phyloP scores from a whole-genome alignment of 2,797 vertebrate species.

The Cyclopterus lumpus region DNA sequence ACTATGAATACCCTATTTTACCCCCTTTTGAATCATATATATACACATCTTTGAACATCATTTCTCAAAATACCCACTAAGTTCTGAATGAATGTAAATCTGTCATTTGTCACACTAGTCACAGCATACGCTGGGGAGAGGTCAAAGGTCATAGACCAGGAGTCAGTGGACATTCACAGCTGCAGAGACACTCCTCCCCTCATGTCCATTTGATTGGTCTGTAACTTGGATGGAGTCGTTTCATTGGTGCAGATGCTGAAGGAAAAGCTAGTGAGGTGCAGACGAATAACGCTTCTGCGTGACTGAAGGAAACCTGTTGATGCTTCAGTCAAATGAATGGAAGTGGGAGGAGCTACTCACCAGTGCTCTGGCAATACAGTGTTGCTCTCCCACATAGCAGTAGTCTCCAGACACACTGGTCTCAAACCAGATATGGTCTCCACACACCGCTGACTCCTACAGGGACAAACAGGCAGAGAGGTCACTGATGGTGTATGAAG shows the following conservation, averaged over 20 bases:
- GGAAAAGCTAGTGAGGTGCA: background rate
- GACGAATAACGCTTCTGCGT: too few relatives aligned
- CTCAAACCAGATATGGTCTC: constrained; percentile 97
- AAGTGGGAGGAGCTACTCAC: constrained; percentile 77
- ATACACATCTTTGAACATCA: too few relatives aligned
- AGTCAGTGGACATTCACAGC: background rate
- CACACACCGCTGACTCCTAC: constrained; percentile 91
- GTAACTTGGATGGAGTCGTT: too few relatives aligned
- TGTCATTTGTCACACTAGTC: background rate
- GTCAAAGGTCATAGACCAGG: background rate
- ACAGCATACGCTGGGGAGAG: background rate
- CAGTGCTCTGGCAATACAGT: constrained; percentile 93
- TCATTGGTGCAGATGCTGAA: background rate
- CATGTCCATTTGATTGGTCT: background rate
- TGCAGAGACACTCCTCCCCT: too few relatives aligned
- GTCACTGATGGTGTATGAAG: background rate
- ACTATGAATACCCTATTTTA: too few relatives aligned
- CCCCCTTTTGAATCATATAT: too few relatives aligned
- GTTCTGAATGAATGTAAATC: background rate
- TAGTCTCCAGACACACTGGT: constrained; percentile 93
- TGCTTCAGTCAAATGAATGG: background rate
- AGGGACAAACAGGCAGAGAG: constrained; percentile 7
- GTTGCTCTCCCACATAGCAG: constrained; percentile 95
- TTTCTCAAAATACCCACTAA: too few relatives aligned
- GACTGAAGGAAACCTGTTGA: background rate